These are phyloP conservation scores for Taxidea taxus DNA, from an alignment of 2,113 vertebrate species.

Conservation along the genomic window DNA sequence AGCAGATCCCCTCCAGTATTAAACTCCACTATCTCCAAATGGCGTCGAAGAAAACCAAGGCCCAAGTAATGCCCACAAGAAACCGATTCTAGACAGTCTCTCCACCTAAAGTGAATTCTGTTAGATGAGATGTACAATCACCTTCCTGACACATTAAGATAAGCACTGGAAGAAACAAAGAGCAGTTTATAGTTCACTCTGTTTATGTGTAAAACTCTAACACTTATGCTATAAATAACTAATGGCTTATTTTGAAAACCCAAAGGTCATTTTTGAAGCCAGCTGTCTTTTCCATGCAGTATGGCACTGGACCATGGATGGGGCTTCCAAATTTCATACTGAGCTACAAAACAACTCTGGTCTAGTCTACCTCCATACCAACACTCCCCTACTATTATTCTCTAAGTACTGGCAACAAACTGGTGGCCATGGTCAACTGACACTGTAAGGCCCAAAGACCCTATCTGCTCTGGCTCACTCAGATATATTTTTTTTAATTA, in stretches of 20 bases:
- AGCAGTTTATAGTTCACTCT: neutral
- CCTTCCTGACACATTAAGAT: neutral
- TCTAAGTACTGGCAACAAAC: neutral
- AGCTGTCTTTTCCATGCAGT: neutral
- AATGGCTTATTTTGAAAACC: neutral
- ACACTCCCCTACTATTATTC: neutral
- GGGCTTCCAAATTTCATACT: neutral
- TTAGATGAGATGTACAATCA: neutral
- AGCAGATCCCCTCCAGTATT: neutral
- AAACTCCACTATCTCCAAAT: neutral
- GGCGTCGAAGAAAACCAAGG: neutral
- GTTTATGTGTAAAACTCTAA: slow-evolving; percentile 1
- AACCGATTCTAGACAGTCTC: neutral
- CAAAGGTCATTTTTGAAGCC: slow-evolving; percentile 6
- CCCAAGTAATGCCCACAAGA: neutral
- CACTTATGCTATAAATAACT: slow-evolving; percentile 17
- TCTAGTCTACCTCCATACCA: neutral
- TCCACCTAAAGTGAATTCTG: neutral
- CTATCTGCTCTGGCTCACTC: neutral
- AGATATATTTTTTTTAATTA: neutral
- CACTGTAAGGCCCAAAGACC: neutral
- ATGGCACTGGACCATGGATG: neutral
- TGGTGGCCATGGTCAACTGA: neutral
- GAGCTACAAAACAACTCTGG: neutral
- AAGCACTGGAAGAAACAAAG: slow-evolving; percentile 2